Percentiles rank a stretch among this genome's conserved stretches.
Evolutionary conservation across 2,888 invertebrate genomes (phyloP).

Genomic region (Synergus itoensis): DNA sequence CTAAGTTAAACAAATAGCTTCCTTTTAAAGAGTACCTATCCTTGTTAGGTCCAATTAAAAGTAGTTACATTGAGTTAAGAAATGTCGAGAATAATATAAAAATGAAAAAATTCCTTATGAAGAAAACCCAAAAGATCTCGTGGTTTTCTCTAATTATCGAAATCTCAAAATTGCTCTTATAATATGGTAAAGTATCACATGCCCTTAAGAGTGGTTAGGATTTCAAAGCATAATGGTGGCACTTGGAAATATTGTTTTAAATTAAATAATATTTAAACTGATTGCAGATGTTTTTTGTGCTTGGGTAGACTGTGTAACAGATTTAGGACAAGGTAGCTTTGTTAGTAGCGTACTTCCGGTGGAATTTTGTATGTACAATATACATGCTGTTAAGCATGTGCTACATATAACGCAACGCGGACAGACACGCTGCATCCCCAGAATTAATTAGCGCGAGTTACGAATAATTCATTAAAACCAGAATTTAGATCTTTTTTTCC

Average conservation of each 20-base stretch:
- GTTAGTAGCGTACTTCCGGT: constrained; percentile 30
- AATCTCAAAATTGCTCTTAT: not conserved
- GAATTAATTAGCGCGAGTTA: constrained; percentile 58
- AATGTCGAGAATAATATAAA: constrained; percentile 9
- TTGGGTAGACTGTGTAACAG: not conserved
- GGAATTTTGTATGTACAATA: not conserved
- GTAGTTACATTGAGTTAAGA: constrained; percentile 12
- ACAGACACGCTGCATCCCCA: constrained; percentile 53
- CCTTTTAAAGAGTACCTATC: not conserved
- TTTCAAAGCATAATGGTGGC: not conserved
- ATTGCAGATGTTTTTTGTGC: constrained; percentile 7
- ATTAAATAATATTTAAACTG: not conserved
- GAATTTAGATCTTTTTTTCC: not conserved
- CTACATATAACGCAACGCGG: constrained; percentile 36
- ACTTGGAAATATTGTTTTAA: not conserved
- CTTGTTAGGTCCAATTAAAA: not conserved
- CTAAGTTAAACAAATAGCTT: constrained; percentile 9
- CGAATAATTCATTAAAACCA: constrained; percentile 58
- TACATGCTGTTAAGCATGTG: not conserved
- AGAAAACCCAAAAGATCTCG: no score
- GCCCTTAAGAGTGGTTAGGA: not conserved
- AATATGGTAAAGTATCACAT: no score
- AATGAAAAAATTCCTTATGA: not conserved
- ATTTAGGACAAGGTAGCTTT: constrained; percentile 31
- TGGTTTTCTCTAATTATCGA: no score